phyloP scores from a whole-genome alignment of 64 coral and sea anemone genomes.

The Dendronephthya gigantea region DNA sequence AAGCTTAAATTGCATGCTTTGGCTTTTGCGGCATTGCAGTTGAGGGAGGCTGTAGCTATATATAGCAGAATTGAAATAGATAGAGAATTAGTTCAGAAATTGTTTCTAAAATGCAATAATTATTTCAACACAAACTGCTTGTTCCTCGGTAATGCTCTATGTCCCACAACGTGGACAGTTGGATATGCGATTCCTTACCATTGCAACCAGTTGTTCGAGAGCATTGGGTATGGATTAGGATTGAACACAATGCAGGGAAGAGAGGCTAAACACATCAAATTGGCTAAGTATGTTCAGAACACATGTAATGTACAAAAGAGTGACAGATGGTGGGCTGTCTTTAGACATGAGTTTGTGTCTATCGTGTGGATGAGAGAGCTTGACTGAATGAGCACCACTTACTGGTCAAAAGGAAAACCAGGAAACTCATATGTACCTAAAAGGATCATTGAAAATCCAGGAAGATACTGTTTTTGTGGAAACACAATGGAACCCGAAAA shows the following conservation, averaged over 20 bases:
- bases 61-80: slow-evolving; percentile 51
- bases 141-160: slow-evolving; percentile 39
- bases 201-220: slow-evolving; percentile 32
- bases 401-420: neutral
- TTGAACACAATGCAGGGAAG: slow-evolving; percentile 54
- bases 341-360: slow-evolving; percentile 4
- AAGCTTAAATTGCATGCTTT: slow-evolving; percentile 37
- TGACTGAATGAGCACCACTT: neutral
- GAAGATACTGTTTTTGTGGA: neutral
- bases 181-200: slow-evolving; percentile 44
- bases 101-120: slow-evolving; percentile 32
- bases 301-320: slow-evolving; percentile 34
- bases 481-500: too few relatives aligned
- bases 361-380: neutral
- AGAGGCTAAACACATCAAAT: slow-evolving; percentile 55
- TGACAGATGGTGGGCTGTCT: neutral
- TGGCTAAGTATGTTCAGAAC: slow-evolving; percentile 42
- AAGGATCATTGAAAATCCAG: neutral
- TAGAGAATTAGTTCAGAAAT: slow-evolving; percentile 31
- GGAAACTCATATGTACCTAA: neutral
- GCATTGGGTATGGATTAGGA: slow-evolving; percentile 44
- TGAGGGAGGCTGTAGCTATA: slow-evolving; percentile 44
- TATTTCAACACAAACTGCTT: slow-evolving; percentile 57
- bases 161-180: slow-evolving; percentile 49
- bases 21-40: slow-evolving; percentile 53